Evolutionary conservation across 2,113 vertebrate species (phyloP), one percentile per base, ranked within the genome.

Genomic region (Bettongia penicillata): DNA sequence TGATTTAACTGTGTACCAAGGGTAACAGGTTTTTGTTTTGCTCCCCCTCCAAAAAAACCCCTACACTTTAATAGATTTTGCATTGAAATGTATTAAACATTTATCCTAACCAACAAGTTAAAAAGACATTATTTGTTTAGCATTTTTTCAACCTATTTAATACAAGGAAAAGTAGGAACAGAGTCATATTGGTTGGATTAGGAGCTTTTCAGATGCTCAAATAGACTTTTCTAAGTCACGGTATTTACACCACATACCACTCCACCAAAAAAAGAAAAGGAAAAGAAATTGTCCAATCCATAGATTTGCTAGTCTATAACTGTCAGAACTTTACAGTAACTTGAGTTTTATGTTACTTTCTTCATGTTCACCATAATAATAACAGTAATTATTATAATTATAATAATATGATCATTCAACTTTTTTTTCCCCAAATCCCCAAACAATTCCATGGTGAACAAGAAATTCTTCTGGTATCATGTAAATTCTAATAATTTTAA

Each of bases 391-490:
- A 94, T 90, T 94, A 50, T 90, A 96, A 95, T 93, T 92, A 49
- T 0, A 92, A 43, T 95, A 93, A 96, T 48, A 91, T 0, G 91
- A 0, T 91, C 94, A 96, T 89, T 52, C 19, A 0, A 93, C 57
- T 90, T 93, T 43, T 91, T 96, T 94, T 94, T 89, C 52, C 52
- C 53, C 96, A 94, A 94, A 92, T 57, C 37, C 3, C 0, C 90
- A 84, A 96, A 97, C 92, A 95, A 94, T 97, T 94, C 94, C 16
- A 6, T 28, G 55, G 84, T 96, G 49, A 90, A 97, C 97, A 97
- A 96, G 94, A 97, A 8, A 61, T 53, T 10, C 31, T 97, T 93
- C 96, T 97, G 91, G 91, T 95, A 97, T 77, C 51, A 95, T 94
- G 92, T 96, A 61, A 95, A 95, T 91, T 93, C 37, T 93, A 94